Conservation (phyloP, 2,797 vertebrate genomes). For the Margarornis squamiger region DNA sequence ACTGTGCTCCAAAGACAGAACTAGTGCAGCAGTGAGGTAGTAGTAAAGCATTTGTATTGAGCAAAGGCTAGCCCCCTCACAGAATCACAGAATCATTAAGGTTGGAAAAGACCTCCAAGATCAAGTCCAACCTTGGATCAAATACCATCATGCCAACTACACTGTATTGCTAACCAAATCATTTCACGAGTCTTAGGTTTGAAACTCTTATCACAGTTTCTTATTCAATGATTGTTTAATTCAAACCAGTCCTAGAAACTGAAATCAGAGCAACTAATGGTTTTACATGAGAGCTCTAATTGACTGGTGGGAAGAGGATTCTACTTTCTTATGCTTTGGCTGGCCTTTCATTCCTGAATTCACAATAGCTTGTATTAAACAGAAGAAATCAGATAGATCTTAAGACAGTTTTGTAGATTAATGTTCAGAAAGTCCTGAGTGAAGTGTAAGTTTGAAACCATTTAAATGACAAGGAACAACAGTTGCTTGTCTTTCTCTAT, state of each 20-base stretch:
- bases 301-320: neutral
- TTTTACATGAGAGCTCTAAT: neutral
- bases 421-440: neutral
- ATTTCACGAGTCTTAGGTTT: neutral
- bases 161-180: neutral
- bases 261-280: neutral
- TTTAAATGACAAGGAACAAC: neutral
- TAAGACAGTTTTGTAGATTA: neutral
- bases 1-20: neutral
- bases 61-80: neutral
- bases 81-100: neutral
- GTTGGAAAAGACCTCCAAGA: neutral
- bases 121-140: neutral
- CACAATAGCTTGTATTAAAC: neutral
- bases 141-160: neutral
- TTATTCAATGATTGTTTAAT: neutral
- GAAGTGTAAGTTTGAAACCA: neutral
- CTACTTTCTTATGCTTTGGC: neutral
- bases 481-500: rapidly evolving
- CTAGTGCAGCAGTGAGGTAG: neutral
- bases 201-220: neutral
- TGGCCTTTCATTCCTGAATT: neutral
- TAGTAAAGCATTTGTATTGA: neutral
- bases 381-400: neutral
- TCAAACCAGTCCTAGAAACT: neutral